These are phyloP conservation scores for Petromus typicus DNA, from an alignment of 2,113 vertebrate genomes.

Conservation along the genomic window DNA sequence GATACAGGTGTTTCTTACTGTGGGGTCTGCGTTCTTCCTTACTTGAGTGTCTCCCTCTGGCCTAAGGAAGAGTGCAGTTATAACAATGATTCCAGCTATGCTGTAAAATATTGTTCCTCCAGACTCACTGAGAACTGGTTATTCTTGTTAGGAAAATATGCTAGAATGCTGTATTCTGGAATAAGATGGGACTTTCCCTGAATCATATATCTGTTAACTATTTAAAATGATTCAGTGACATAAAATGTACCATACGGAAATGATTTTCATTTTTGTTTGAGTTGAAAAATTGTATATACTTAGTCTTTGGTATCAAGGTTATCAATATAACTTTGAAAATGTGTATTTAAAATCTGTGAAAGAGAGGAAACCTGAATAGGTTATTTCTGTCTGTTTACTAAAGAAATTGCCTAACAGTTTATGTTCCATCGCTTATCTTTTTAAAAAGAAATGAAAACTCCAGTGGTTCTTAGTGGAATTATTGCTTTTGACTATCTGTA, in stretches of 20 bases:
- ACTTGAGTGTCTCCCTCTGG: background rate
- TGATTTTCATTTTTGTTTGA: slow-evolving; percentile 13
- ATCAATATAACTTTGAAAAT: background rate
- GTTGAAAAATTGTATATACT: background rate
- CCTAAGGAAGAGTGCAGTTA: background rate
- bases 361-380: background rate
- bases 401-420: background rate
- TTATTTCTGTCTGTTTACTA: background rate
- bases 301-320: background rate
- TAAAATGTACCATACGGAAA: background rate
- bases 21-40: background rate
- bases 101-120: background rate
- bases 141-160: background rate
- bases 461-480: background rate
- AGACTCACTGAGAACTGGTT: background rate
- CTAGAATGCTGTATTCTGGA: background rate
- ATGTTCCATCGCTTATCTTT: background rate
- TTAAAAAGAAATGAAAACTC: background rate
- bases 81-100: background rate
- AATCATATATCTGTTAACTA: background rate
- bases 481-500: background rate
- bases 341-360: background rate
- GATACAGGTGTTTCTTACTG: background rate
- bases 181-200: background rate
- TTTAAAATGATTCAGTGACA: slow-evolving; percentile 24